These are phyloP conservation scores for Entelurus aequoreus DNA, from an alignment of 2,113 vertebrate genomes.

Conservation along the genomic window DNA sequence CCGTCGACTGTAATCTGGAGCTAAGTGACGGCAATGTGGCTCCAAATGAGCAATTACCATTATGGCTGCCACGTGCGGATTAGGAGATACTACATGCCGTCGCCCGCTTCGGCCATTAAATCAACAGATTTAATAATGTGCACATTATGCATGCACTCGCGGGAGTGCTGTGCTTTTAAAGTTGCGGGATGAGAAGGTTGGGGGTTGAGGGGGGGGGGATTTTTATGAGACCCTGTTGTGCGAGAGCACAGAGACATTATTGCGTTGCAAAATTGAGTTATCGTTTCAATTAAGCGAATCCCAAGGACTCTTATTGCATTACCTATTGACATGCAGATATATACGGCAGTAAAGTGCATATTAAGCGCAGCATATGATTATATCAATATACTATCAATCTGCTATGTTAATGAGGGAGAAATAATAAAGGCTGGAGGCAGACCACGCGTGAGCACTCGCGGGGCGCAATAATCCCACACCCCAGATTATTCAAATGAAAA, in stretches of 20 bases:
- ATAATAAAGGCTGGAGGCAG: constrained; percentile 34
- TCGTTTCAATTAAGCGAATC: constrained; percentile 59
- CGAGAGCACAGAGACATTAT: constrained; percentile 49
- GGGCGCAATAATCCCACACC: constrained; percentile 30
- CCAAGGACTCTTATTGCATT: constrained; percentile 61
- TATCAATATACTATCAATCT: constrained; percentile 58
- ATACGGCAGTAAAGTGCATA: constrained; percentile 55
- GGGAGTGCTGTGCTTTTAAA: constrained; percentile 42
- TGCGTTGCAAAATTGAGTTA: constrained; percentile 64
- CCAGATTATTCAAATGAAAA: constrained; percentile 41
- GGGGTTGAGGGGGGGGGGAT: neutral
- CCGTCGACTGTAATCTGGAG: constrained; percentile 44
- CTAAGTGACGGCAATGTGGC: constrained; percentile 52
- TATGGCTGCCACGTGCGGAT: constrained; percentile 46
- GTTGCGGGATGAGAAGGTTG: constrained; percentile 15
- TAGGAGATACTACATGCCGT: constrained; percentile 47
- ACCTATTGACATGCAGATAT: constrained; percentile 48
- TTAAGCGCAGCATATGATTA: constrained; percentile 55
- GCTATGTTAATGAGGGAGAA: constrained; percentile 47
- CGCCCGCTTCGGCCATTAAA: constrained; percentile 63
- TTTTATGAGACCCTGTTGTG: constrained; percentile 54
- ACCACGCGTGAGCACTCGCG: constrained; percentile 32
- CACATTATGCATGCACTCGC: constrained; percentile 53
- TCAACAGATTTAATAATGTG: constrained; percentile 60
- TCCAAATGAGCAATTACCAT: constrained; percentile 53